Conservation (phyloP, 2,797 vertebrate genomes). For the Protonibea diacanthus region DNA sequence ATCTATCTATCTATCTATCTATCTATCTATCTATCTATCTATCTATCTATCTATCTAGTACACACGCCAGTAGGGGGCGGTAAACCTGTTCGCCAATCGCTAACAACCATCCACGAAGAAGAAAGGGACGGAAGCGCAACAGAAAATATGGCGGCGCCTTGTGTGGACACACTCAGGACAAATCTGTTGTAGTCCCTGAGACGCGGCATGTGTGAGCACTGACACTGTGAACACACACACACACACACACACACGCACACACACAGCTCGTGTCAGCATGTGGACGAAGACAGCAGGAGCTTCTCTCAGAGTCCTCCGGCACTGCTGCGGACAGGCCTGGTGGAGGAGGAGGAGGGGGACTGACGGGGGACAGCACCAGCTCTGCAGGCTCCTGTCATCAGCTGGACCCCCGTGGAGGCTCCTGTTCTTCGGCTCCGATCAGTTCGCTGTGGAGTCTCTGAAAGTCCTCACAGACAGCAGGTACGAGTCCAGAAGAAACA, state of each 20-base stretch:
- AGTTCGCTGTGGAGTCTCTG: constrained; percentile 89
- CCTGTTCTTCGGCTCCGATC: constrained; percentile 93
- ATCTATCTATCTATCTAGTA: neutral
- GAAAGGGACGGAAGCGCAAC: neutral
- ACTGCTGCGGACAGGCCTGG: neutral
- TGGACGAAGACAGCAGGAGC: constrained; percentile 30
- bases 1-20: no score
- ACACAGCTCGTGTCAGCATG: constrained; percentile 32
- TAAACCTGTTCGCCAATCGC: neutral
- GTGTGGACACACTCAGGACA: neutral
- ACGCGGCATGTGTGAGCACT: rapidly evolving
- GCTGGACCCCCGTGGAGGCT: constrained; percentile 88
- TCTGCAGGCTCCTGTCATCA: constrained; percentile 20
- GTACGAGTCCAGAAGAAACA: constrained; percentile 65
- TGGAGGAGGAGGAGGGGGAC: neutral
- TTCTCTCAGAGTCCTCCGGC: constrained; percentile 10
- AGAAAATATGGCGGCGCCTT: constrained; percentile 54
- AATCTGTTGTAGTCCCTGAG: rapidly evolving
- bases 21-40: no score
- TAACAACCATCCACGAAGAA: neutral
- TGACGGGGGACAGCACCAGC: neutral
- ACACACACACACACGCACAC: no score
- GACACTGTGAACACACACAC: neutral
- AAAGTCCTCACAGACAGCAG: constrained; percentile 84
- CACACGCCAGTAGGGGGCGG: neutral